Percentiles rank a stretch among this genome's conserved stretches.
phyloP scores from a whole-genome alignment of 2,113 vertebrate genomes.

The Platysternon megacephalum region DNA sequence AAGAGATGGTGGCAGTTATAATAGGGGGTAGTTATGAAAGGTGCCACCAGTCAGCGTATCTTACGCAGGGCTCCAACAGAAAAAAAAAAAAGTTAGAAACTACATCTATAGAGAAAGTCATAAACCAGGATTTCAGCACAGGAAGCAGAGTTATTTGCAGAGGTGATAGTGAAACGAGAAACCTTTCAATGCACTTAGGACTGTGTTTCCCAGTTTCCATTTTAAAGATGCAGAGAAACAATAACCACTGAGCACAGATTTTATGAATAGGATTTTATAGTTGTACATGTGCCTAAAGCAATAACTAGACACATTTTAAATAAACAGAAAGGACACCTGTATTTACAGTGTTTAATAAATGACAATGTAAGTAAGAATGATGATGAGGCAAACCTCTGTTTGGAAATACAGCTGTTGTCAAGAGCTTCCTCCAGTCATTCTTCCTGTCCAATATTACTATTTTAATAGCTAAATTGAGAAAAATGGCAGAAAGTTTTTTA shows the following conservation, averaged over 20 bases:
- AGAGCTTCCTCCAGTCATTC: not conserved
- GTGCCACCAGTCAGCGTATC: not conserved
- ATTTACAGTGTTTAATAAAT: not conserved
- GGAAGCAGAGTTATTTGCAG: not conserved
- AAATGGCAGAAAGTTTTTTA: not conserved
- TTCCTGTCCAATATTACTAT: not conserved
- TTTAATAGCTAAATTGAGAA: not conserved
- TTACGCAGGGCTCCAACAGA: not conserved
- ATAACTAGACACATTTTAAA: not conserved
- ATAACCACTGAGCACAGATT: not conserved
- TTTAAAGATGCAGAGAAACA: not conserved
- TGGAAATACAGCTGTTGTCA: accelerated
- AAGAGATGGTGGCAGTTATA: not conserved
- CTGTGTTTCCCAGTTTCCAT: not conserved
- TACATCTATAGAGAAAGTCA: not conserved
- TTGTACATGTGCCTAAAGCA: not conserved
- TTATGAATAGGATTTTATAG: not conserved
- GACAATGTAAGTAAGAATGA: not conserved
- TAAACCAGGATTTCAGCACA: not conserved
- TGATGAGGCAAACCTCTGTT: not conserved
- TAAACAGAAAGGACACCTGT: not conserved
- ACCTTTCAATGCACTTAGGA: not conserved
- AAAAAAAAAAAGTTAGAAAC: not conserved
- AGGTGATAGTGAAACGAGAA: not conserved
- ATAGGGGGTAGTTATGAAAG: not conserved